Conservation (phyloP, 2,797 vertebrate genomes). For the Scolopax rusticola region DNA sequence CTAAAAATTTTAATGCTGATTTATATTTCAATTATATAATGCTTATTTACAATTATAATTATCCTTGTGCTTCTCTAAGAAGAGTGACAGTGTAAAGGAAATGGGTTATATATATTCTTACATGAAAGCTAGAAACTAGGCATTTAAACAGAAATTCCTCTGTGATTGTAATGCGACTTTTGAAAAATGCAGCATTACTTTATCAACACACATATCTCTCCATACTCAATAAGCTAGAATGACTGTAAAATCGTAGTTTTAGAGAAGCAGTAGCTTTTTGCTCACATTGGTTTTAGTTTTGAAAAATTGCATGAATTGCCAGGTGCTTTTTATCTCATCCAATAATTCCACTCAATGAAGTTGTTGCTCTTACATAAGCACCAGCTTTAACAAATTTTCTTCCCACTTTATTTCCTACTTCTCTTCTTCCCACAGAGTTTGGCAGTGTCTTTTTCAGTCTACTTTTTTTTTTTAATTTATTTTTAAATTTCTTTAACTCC, state of each 20-base stretch:
- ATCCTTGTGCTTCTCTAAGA: background rate
- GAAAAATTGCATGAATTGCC: background rate
- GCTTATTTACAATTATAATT: conserved; percentile 61
- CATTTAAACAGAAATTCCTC: background rate
- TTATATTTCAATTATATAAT: conserved; percentile 61
- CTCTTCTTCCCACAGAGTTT: conserved; percentile 1
- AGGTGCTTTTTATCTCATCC: background rate
- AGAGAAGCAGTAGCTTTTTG: background rate
- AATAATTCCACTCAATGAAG: background rate
- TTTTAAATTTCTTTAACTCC: background rate
- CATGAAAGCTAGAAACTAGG: background rate
- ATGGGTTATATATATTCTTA: background rate
- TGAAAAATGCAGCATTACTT: background rate
- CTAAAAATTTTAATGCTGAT: background rate
- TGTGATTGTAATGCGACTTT: background rate
- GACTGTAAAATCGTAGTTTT: background rate
- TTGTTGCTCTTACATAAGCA: background rate
- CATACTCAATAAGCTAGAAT: background rate
- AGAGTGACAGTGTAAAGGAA: background rate
- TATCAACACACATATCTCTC: background rate
- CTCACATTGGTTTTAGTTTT: background rate
- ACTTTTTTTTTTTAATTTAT: background rate
- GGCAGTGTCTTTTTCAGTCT: conserved; percentile 15
- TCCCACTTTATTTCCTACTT: background rate
- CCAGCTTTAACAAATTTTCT: conserved; percentile 3